Percentiles rank a stretch among this genome's conserved stretches.
phyloP scores from a whole-genome alignment of 1,140 invertebrate species.

The Helicorthomorpha holstii region DNA sequence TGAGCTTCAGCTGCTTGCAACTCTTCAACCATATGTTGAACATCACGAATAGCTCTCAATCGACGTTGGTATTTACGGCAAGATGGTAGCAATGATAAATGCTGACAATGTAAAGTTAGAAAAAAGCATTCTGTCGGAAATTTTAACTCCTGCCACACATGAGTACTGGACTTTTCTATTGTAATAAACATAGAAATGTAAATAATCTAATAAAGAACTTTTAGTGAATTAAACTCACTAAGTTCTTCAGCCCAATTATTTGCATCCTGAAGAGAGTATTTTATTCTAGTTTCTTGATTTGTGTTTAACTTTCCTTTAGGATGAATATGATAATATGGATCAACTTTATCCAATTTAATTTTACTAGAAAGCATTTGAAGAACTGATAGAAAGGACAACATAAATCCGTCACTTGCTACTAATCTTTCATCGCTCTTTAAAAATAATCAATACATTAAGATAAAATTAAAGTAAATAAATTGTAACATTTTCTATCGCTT shows the following conservation, averaged over 20 bases:
- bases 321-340: constrained; percentile 73
- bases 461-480: neutral
- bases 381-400: constrained; percentile 80
- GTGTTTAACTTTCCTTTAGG: constrained; percentile 55
- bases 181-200: too few species aligned
- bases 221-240: constrained; percentile 30
- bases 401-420: constrained; percentile 79
- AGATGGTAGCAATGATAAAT: constrained; percentile 71
- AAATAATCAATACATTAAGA: constrained; percentile 7
- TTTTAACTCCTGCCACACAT: constrained; percentile 56
- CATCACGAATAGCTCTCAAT: constrained; percentile 59
- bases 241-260: constrained; percentile 50
- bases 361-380: constrained; percentile 72
- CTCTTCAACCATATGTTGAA: constrained; percentile 83
- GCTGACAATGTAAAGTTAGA: constrained; percentile 80
- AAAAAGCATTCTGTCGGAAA: constrained; percentile 96
- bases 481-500: neutral
- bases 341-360: constrained; percentile 40
- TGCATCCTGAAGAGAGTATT: constrained; percentile 59
- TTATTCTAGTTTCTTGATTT: constrained; percentile 67
- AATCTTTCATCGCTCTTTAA: constrained; percentile 60
- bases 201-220: neutral
- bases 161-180: constrained; percentile 16
- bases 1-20: constrained; percentile 57
- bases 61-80: constrained; percentile 72